These are phyloP conservation scores for Rotaria sp. DNA, from an alignment of 2,888 invertebrate genomes.

Conservation along the genomic window DNA sequence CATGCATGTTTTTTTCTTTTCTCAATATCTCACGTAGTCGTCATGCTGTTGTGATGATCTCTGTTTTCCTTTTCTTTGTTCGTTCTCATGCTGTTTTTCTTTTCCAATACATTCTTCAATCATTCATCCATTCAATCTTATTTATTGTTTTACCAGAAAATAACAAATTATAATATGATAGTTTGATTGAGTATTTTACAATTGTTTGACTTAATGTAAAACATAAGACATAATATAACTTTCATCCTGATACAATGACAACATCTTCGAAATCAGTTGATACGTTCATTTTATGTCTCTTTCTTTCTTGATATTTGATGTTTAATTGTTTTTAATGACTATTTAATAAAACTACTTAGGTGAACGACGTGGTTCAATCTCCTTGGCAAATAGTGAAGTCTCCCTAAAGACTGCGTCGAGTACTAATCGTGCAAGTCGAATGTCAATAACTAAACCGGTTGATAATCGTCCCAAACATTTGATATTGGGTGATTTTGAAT, in stretches of 20 bases:
- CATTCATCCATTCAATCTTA: neutral
- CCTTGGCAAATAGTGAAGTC: neutral
- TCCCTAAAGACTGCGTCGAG: neutral
- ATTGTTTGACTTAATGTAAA: neutral
- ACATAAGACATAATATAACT: no score
- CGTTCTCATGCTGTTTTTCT: neutral
- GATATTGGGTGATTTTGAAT: conserved; percentile 21
- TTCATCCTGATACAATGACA: neutral
- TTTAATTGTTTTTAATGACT: neutral
- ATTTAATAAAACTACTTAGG: neutral
- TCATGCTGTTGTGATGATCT: neutral
- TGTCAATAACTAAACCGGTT: neutral
- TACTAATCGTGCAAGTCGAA: neutral
- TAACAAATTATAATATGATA: neutral
- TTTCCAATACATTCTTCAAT: neutral
- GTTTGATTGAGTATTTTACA: neutral
- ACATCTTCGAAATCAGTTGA: neutral
- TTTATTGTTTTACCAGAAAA: neutral
- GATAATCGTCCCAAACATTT: conserved; percentile 1
- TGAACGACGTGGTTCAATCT: neutral
- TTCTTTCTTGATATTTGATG: neutral
- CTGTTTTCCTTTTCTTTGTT: neutral
- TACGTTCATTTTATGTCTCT: neutral
- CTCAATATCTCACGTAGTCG: neutral
- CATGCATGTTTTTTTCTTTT: neutral